Evolutionary conservation across 2,113 vertebrate genomes (phyloP), one percentile per base, ranked within the genome.

Genomic region (Phoxinus phoxinus): DNA sequence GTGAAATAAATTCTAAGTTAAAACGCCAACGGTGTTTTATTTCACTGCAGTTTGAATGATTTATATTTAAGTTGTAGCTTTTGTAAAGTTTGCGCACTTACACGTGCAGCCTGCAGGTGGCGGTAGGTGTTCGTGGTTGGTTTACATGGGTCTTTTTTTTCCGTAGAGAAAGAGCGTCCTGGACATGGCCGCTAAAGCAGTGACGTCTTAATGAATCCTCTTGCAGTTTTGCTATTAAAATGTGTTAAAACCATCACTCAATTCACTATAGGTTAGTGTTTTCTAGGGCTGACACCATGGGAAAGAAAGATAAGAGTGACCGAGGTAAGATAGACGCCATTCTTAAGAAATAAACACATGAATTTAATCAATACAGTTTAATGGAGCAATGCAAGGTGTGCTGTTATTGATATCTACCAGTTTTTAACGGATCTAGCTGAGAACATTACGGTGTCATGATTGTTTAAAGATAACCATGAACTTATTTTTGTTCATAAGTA

Each of bases 271-370:
- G 23, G 7, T 2, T 6, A 35, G 58, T 63, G 72, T 76, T 41
- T 46, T 53, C 1, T 2, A 5, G 5, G 11, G 11, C 48, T 21
- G 32, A 12, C 61, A 88, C 53, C 35, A 95, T 95, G 94, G 93
- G 94, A 67, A 95, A 92, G 90, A 94, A 77, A 65, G 94, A 95
- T 58, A 94, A 90, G 88, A 90, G 87, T 86, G 94, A 94, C 46
- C 89, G 93, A 30, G 94, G 94, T 95, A 88, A 91, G 92, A 92
- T 59, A 58, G 13, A 69, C 6, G 13, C 19, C 32, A 37, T 32
- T 17, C 30, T 74, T 80, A 30, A 5, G 11, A 63, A 48, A 67
- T 8, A 32, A 48, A 59, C 0, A 27, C 11, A 48, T 13, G 3
- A 27, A 46, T 80, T 44, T 44, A 61, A n/a, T 15, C 32, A 12